Base-by-base conservation (phyloP, 2,888 invertebrate genomes). In the Parthenolecanium corni region DNA sequence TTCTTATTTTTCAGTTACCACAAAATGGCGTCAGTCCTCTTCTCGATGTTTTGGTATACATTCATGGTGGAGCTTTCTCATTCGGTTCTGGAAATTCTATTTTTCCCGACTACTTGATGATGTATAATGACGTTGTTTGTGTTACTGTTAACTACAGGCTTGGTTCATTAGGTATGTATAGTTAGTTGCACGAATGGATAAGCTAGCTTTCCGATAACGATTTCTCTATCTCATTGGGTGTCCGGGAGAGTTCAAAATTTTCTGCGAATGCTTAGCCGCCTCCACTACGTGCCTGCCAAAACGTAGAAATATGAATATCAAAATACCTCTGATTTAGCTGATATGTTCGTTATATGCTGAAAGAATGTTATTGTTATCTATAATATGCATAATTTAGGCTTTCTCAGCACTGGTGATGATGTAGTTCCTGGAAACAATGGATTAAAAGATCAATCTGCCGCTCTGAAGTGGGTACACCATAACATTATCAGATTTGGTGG, bases 401-500 rank as follows among this genome's bases (percentile, higher is more conserved):
- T 89, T 71, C 74, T 86, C 0, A 85, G 84, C 70, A 85, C 86
- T 0, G 85, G 82, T 38, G 85, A 87, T 67, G 77, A 79, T 0
- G 70, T 77, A 0, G 75, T 84, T 1, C 82, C 87, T 0, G 84
- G 84, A 3, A 87, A 87, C 72, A 80, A 79, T 69, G 87, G 86
- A 0, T 71, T 87, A 31, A 86, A 84, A 70, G 87, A 87, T 76
- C 86, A 87, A 74, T 76, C 77, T 23, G 75, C 82, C 67, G 86
- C 85, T 0, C 72, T 88, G 46, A 77, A 79, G 68, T 88, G 86
- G 85, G 74, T 85, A 0, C 79, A 81, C 64, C 73, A 79, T 49
- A 84, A 87, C 71, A 83, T 87, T 64, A 74, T 78, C 67, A 76
- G 76, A 70, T 87, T 88, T 68, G 84, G 84, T 1, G 87, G 87